These are phyloP conservation scores for Sula dactylatra DNA, from an alignment of 2,113 vertebrate species.

Conservation along the genomic window DNA sequence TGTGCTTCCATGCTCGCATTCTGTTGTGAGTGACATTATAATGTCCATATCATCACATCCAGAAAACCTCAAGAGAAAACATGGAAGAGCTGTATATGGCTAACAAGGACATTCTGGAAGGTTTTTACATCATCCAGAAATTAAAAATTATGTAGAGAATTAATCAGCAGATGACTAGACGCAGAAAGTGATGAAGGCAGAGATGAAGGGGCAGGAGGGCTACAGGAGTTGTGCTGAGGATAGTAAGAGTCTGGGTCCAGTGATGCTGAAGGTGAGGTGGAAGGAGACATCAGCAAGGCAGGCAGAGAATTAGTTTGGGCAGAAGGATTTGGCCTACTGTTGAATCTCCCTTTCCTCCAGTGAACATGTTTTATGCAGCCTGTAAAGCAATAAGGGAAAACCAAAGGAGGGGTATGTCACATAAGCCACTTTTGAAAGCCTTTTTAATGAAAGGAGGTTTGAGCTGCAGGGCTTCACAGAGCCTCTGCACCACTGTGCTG, in stretches of 20 bases:
- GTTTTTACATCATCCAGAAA: not conserved
- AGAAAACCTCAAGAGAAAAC: not conserved
- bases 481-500: not conserved
- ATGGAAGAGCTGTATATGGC: not conserved
- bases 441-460: not conserved
- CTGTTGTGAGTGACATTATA: not conserved
- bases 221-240: not conserved
- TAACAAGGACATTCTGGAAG: not conserved
- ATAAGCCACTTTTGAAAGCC: not conserved
- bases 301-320: not conserved
- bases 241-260: not conserved
- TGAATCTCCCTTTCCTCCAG: not conserved
- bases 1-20: not conserved
- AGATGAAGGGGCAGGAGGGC: not conserved
- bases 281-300: not conserved
- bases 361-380: not conserved
- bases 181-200: not conserved
- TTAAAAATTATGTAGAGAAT: not conserved
- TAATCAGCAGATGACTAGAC: not conserved
- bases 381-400: not conserved
- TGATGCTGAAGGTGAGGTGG: not conserved
- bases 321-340: not conserved
- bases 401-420: not conserved
- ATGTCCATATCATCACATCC: accelerated
- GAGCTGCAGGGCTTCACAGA: not conserved